Evolutionary conservation across 2,797 vertebrate genomes (phyloP), one percentile per base, ranked within the genome.

Genomic region (Aeoliscus strigatus): DNA sequence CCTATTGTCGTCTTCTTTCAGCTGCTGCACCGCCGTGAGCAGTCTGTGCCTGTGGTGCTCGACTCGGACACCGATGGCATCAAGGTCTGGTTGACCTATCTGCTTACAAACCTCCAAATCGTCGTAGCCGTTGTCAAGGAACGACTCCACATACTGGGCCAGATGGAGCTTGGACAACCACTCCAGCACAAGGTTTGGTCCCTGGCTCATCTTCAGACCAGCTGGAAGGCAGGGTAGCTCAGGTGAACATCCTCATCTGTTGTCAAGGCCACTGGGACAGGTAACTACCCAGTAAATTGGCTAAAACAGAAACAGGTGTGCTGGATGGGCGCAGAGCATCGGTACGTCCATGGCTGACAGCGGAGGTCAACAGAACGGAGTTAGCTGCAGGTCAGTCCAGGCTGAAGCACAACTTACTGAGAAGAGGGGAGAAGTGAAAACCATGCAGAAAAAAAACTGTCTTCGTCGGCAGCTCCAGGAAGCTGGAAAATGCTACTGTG

Each of bases 21-120:
- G 87, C 34, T 79, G 81, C 64, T 76, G 63, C 61, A 98, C 94
- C 0, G 94, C 94, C 9, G 84, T 73, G 27, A 91, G 91, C 51
- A 98, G 86, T 39, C 90, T 82, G 51, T 91, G 88, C 34, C 94
- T 81, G 88, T 97, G 93, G 31, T 88, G 86, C 43, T 88, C 83
- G 12, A 87, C 50, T 34, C 77, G 73, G 24, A 96, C 93, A 7
- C 93, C 94, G 23, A 96, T 95, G 42, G 93, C 94, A 52, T 96
- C 93, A 56, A 95, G 82, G 84, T 96, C 94, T 1, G 91, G 91
- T 38, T 92, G 89, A 16, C 93, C 93, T 42, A 96, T 96, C 81
- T 94, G 93, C 43, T 93, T 94, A 50, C 94, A 96, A 1, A 96
- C 92, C 65, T 96, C 93, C 84, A 96, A 64, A 55, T 96, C 94